Base-by-base conservation (phyloP, 2,888 invertebrate genomes). In the Geotrupes spiniger region DNA sequence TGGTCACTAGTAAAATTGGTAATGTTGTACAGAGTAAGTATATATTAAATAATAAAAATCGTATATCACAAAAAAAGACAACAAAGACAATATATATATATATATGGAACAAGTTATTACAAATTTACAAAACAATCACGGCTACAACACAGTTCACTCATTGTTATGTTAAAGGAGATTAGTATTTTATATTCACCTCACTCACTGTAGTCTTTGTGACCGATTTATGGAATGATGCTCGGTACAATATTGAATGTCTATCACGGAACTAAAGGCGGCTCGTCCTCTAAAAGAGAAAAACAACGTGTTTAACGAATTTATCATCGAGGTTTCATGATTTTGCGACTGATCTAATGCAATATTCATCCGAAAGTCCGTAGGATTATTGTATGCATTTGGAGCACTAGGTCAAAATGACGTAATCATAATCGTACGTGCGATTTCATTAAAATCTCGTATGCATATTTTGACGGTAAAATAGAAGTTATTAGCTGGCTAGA, bases 191-290 rank as follows among this genome's bases (percentile, higher is more conserved):
- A 50, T 46, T 45, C 49, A 45, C 33, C 36, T 40, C 46, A 36
- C 41, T 46, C 45, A 46, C 49, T 36, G 31, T 25, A 46, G 42
- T 40, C 33, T 50, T 40, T 15, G 47, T 49, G 45, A 45, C 49
- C 45, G 43, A 44, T 40, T 45, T 44, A 44, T 36, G 49, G 49
- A 50, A 50, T 50, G 49, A 41, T 38, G 16, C 16, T 43, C 36
- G 40, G 49, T 29, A 42, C 45, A 46, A 46, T 46, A 41, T 44
- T 50, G 44, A 45, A 45, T 50, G 39, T 40, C 36, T 50, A 50
- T 50, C 45, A 49, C 49, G 49, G 44, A 44, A 44, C 40, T 45
- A 16, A 10, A 33, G 28, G 36, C n/a, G n/a, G n/a, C n/a, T n/a
- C n/a, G n/a, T n/a, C n/a, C n/a, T n/a, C n/a, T 21, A 21, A 21